Conservation (phyloP, 2,888 invertebrate genomes). For the Drosophila nr. perissopoda region DNA sequence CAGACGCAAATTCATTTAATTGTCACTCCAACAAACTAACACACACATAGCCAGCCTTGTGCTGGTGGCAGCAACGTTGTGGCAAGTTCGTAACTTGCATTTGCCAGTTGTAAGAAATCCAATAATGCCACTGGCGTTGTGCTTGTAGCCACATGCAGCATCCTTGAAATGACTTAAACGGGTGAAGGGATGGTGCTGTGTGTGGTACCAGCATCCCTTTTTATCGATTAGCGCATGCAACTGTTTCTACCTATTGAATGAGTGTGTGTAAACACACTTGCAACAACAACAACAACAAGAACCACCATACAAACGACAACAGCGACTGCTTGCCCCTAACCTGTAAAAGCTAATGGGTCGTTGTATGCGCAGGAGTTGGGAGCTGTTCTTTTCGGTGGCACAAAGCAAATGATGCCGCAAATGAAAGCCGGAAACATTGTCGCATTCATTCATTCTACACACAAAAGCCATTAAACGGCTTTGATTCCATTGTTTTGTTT, state of each 20-base stretch:
- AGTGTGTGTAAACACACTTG: conserved; percentile 34
- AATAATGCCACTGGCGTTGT: conserved; percentile 63
- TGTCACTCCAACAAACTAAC: conserved; percentile 42
- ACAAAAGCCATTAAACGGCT: conserved; percentile 79
- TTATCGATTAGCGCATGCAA: conserved; percentile 71
- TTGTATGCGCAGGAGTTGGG: background rate
- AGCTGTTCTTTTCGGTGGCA: conserved; percentile 28
- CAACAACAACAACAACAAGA: background rate
- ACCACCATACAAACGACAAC: background rate
- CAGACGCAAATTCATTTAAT: conserved; percentile 47
- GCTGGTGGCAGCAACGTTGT: conserved; percentile 45
- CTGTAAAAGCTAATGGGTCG: conserved; percentile 48
- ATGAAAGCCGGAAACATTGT: conserved; percentile 77
- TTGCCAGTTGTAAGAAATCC: conserved; percentile 61
- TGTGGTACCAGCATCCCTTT: conserved; percentile 9
- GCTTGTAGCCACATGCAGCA: conserved; percentile 55
- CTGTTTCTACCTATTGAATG: conserved; percentile 51
- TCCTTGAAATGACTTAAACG: conserved; percentile 13
- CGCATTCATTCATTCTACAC: conserved; percentile 77
- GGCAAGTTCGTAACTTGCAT: conserved; percentile 52
- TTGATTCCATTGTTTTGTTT: conserved; percentile 79
- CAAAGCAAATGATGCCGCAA: conserved; percentile 75
- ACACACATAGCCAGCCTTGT: conserved; percentile 8
- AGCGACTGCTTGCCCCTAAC: conserved; percentile 21
- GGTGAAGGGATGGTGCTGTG: background rate